A percentile compares a stretch with the other conserved stretches of the same genome.
These are phyloP conservation scores for Limnephilus auricula DNA, from an alignment of 2,888 invertebrate species.

Conservation along the genomic window DNA sequence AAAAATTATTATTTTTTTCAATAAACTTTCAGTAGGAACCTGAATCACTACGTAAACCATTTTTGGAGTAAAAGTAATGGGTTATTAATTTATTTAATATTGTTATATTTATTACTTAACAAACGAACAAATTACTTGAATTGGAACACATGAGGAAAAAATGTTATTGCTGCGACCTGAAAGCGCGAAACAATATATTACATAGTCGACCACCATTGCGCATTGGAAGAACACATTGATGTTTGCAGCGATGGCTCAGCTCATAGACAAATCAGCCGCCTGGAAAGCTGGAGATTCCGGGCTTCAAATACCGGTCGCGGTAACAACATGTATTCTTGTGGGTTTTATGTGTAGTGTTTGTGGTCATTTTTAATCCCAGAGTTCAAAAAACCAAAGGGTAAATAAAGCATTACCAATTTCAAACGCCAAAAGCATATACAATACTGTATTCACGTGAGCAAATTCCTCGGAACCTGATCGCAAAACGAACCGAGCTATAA, in stretches of 20 bases:
- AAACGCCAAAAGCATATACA: neutral
- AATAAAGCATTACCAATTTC: neutral
- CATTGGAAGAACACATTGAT: neutral
- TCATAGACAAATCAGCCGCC: neutral
- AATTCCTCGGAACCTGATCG: conserved; percentile 12
- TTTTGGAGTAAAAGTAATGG: too few relatives aligned
- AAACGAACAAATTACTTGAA: too few relatives aligned
- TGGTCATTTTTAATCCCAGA: neutral
- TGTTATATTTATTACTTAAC: too few relatives aligned
- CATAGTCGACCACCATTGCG: neutral
- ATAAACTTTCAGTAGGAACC: neutral
- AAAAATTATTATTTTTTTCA: neutral
- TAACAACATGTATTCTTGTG: too few relatives aligned
- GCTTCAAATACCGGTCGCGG: neutral
- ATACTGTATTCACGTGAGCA: neutral
- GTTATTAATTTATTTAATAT: too few relatives aligned
- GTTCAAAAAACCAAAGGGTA: neutral
- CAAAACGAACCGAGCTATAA: neutral
- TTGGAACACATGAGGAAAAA: neutral
- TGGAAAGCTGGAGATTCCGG: neutral
- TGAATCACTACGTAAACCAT: neutral
- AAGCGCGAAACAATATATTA: neutral
- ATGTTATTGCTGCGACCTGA: neutral
- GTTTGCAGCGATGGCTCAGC: neutral
- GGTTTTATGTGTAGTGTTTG: too few relatives aligned